phyloP scores from a whole-genome alignment of 2,888 invertebrate species.

The Kryphioiulus occultus region DNA sequence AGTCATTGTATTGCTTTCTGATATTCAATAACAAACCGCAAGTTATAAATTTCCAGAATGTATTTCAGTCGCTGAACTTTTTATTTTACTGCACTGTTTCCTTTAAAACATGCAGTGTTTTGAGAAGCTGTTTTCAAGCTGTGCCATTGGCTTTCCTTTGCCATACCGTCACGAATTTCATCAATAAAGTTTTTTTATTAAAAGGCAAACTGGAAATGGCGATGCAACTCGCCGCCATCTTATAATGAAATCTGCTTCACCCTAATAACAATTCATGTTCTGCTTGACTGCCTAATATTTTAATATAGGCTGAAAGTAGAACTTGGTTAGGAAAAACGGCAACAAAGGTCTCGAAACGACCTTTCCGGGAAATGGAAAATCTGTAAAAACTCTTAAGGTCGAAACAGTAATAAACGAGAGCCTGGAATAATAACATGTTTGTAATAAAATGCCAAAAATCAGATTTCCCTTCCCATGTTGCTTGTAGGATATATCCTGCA shows the following conservation, averaged over 20 bases:
- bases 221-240: background rate
- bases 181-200: background rate
- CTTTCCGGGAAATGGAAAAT: background rate
- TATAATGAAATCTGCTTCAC: background rate
- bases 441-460: background rate
- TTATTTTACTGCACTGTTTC: background rate
- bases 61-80: background rate
- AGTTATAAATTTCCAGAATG: background rate
- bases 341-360: background rate
- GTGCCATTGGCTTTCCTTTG: background rate
- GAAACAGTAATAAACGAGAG: background rate
- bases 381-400: background rate
- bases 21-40: background rate
- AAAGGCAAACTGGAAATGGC: background rate
- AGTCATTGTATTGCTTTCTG: too few relatives aligned
- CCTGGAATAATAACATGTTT: background rate
- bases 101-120: background rate
- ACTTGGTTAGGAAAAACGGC: background rate
- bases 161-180: background rate
- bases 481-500: background rate
- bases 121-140: background rate
- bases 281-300: background rate
- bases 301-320: background rate
- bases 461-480: background rate
- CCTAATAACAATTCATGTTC: background rate